Evolutionary conservation across 1,140 invertebrate genomes (phyloP).

Genomic region (Anoplolepis gracilipes): DNA sequence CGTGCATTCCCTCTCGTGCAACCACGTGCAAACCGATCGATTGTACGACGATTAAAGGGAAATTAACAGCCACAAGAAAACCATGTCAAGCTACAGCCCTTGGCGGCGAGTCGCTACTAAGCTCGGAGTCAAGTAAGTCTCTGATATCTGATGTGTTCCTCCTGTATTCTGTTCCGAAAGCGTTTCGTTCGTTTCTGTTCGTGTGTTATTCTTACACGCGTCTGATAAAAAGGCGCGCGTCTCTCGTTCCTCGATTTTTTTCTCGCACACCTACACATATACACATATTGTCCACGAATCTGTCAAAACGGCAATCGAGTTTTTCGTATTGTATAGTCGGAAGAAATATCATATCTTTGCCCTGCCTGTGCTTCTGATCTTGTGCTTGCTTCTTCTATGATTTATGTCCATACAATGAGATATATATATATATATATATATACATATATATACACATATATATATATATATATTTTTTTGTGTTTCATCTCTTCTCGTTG

Average conservation of each 20-base stretch:
- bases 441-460: conserved; percentile 36
- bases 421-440: conserved; percentile 30
- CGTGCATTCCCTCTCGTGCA: conserved; percentile 84
- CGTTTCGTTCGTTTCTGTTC: conserved; percentile 73
- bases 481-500: conserved; percentile 55
- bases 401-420: conserved; percentile 62
- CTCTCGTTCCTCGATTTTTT: conserved; percentile 73
- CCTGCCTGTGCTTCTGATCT: conserved; percentile 76
- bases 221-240: conserved; percentile 63
- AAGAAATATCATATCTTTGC: conserved; percentile 64
- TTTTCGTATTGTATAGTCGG: conserved; percentile 36
- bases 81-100: conserved; percentile 91
- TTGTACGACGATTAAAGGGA: conserved; percentile 83
- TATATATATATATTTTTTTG: conserved; percentile 34
- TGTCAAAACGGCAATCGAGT: conserved; percentile 49
- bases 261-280: conserved; percentile 51
- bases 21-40: conserved; percentile 80
- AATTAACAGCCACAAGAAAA: conserved; percentile 84
- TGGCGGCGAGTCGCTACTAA: conserved; percentile 96
- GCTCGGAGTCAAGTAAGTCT: conserved; percentile 97
- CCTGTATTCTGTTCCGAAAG: conserved; percentile 73
- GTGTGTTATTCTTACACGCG: conserved; percentile 69
- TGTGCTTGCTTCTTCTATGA: conserved; percentile 78
- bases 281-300: conserved; percentile 34
- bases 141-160: conserved; percentile 78